These are phyloP conservation scores for Trilocha varians DNA, from an alignment of 2,888 invertebrate species.

Conservation along the genomic window DNA sequence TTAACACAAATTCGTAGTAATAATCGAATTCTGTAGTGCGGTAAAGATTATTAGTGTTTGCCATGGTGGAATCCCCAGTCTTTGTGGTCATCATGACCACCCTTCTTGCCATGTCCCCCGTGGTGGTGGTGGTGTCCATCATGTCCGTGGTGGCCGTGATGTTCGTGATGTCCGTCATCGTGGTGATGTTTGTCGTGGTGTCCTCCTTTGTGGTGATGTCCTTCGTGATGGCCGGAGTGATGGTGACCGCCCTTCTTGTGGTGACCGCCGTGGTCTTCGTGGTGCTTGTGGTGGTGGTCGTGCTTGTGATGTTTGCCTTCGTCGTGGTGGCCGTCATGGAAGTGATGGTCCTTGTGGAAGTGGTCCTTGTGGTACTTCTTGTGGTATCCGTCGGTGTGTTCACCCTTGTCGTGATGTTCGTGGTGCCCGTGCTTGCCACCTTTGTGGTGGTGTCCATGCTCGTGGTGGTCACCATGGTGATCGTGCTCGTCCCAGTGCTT, in stretches of 20 bases:
- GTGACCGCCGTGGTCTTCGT: conserved; percentile 80
- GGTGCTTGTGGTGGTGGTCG: conserved; percentile 82
- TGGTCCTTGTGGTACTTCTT: conserved; percentile 91
- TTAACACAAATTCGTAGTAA: conserved; percentile 30
- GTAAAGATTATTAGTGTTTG: conserved; percentile 47
- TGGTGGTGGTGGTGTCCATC: conserved; percentile 82
- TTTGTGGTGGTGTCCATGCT: conserved; percentile 83
- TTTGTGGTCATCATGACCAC: conserved; percentile 81
- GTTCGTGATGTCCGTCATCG: conserved; percentile 85
- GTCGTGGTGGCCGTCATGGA: conserved; percentile 89
- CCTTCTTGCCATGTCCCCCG: conserved; percentile 84
- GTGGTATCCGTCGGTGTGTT: conserved; percentile 86
- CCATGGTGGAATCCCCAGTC: conserved; percentile 78
- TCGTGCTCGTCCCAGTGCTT: conserved; percentile 84
- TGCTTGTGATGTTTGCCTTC: conserved; percentile 88
- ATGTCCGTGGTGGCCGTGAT: conserved; percentile 85
- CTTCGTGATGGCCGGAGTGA: conserved; percentile 83
- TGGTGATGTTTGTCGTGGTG: conserved; percentile 86
- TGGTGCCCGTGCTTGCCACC: conserved; percentile 86
- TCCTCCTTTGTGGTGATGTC: conserved; percentile 84
- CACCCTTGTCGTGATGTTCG: conserved; percentile 88
- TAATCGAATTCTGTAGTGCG: conserved; percentile 16
- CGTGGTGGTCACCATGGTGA: conserved; percentile 83
- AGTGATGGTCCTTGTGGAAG: conserved; percentile 89
- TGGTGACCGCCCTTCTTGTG: conserved; percentile 88